phyloP scores from a whole-genome alignment of 2,797 vertebrate genomes.

The Tachyglossus aculeatus region DNA sequence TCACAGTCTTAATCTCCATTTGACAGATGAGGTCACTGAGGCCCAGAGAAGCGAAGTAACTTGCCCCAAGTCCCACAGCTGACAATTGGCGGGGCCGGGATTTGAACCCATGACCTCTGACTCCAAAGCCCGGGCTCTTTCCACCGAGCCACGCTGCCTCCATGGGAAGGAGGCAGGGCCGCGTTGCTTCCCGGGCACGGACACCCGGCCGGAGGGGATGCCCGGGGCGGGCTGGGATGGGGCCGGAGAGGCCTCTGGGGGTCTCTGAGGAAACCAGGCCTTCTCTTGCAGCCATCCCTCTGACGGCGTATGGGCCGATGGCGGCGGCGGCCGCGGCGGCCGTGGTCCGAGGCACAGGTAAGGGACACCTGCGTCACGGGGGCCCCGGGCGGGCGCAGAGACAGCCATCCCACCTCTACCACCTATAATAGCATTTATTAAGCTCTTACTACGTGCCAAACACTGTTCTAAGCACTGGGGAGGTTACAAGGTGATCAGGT shows the following conservation, averaged over 20 bases:
- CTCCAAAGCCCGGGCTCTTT: too few species aligned
- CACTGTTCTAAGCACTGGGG: accelerated
- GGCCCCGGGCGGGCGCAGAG: accelerated
- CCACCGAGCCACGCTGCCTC: too few species aligned
- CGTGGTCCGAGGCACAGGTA: constrained; percentile 91
- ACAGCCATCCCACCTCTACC: neutral
- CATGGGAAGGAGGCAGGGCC: neutral
- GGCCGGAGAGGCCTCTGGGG: neutral
- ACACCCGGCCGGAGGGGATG: too few species aligned
- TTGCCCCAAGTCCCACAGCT: too few species aligned
- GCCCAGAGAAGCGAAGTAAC: too few species aligned
- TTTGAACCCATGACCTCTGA: too few species aligned
- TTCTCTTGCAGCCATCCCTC: constrained; percentile 89
- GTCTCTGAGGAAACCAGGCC: constrained; percentile 17
- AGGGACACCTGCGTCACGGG: constrained; percentile 34
- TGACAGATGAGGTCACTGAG: too few species aligned
- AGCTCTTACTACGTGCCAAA: neutral
- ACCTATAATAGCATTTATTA: neutral
- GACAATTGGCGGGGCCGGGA: too few species aligned
- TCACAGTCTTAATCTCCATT: too few species aligned
- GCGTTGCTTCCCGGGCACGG: neutral
- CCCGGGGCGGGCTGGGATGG: neutral
- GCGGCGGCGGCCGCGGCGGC: constrained; percentile 90
- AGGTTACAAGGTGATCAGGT: too few species aligned
- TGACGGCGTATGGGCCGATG: constrained; percentile 97